Conservation (phyloP, 2,113 vertebrate genomes). For the Heterotilapia buettikoferi region DNA sequence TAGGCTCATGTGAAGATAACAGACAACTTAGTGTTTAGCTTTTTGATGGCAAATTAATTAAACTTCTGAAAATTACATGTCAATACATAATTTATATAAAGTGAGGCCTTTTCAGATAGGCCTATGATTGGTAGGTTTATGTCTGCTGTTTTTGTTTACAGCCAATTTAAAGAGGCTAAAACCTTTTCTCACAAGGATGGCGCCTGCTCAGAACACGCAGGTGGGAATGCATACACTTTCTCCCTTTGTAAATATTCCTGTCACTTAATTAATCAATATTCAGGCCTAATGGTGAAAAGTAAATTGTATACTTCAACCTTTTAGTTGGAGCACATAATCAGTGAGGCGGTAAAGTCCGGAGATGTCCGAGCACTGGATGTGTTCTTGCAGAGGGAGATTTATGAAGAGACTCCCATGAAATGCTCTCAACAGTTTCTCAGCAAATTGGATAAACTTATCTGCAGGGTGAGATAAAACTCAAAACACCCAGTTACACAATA, state of each 20-base stretch:
- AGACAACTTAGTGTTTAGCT: not conserved
- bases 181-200: slow-evolving; percentile 24
- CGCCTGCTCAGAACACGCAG: slow-evolving; percentile 18
- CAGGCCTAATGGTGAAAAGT: not conserved
- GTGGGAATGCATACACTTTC: slow-evolving; percentile 7
- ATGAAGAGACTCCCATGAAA: slow-evolving; percentile 65
- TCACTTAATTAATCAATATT: not conserved
- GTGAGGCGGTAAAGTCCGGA: slow-evolving; percentile 76
- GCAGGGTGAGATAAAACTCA: slow-evolving; percentile 68
- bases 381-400: slow-evolving; percentile 71
- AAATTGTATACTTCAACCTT: not conserved
- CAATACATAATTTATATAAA: not conserved
- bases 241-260: not conserved
- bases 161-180: not conserved
- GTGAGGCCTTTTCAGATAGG: not conserved
- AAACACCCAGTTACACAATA: not conserved
- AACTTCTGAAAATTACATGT: not conserved
- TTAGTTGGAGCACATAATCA: slow-evolving; percentile 83
- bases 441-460: slow-evolving; percentile 85
- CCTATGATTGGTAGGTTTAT: not conserved
- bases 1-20: not conserved
- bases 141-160: not conserved
- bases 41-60: not conserved
- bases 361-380: slow-evolving; percentile 70
- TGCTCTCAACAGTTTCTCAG: slow-evolving; percentile 83